Evolutionary conservation across 2,888 invertebrate genomes (phyloP).

Genomic region (Trilocha varians): DNA sequence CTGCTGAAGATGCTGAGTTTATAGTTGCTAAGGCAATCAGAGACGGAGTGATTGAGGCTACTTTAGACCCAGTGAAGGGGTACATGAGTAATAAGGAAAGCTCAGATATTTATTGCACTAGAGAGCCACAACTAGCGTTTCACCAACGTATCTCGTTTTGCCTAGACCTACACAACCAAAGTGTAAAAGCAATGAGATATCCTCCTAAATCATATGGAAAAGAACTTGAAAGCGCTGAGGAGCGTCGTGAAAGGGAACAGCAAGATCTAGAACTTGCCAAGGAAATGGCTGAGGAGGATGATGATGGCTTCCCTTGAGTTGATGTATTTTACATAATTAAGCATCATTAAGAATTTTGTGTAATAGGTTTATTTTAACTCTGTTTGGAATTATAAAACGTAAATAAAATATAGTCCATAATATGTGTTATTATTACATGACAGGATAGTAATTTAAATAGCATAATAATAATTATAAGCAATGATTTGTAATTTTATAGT

Average conservation of each 20-base stretch:
- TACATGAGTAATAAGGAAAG: conserved; percentile 99
- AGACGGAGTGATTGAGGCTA: conserved; percentile 99
- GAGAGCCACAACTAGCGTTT: conserved; percentile 96
- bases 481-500: no score
- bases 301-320: conserved; percentile 84
- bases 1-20: conserved; percentile 98
- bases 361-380: conserved; percentile 7
- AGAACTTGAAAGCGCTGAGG: conserved; percentile 97
- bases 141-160: conserved; percentile 98
- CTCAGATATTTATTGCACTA: conserved; percentile 95
- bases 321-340: conserved; percentile 10
- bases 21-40: conserved; percentile 98
- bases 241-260: conserved; percentile 95
- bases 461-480: no score
- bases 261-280: conserved; percentile 99
- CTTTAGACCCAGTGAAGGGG: conserved; percentile 94
- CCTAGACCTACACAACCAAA: conserved; percentile 97
- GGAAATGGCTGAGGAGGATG: conserved; percentile 99
- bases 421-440: no score
- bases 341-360: conserved; percentile 14
- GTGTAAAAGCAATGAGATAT: conserved; percentile 99
- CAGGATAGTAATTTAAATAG: no score
- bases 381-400: neutral
- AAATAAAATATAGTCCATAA: neutral
- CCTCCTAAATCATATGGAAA: conserved; percentile 99